These are phyloP conservation scores for Balaenoptera acutorostrata DNA, from an alignment of 2,113 vertebrate species.

Conservation along the genomic window DNA sequence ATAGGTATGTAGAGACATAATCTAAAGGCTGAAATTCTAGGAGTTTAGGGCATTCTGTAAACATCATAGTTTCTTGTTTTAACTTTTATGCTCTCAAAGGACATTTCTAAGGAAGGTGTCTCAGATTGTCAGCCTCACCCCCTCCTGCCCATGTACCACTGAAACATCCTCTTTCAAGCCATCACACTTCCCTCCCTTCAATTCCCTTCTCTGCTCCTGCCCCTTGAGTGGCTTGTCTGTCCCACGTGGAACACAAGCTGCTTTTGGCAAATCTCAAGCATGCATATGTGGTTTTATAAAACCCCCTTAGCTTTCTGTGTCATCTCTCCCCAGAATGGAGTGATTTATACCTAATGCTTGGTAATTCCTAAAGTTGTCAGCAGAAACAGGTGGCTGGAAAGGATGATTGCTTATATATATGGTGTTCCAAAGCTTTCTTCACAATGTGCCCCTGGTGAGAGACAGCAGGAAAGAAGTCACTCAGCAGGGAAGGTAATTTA, in stretches of 20 bases:
- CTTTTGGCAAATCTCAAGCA: background rate
- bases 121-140: background rate
- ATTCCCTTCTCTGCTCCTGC: background rate
- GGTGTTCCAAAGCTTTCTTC: background rate
- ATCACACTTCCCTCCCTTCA: background rate
- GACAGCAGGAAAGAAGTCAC: background rate
- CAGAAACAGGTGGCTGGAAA: background rate
- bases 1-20: background rate
- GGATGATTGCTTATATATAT: background rate
- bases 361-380: background rate
- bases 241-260: background rate
- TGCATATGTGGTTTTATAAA: background rate
- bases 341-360: background rate
- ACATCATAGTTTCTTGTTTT: background rate
- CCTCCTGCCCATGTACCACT: too few species aligned
- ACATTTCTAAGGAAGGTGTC: background rate
- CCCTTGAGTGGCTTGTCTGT: background rate
- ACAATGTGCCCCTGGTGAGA: background rate
- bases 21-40: background rate
- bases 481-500: background rate
- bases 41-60: background rate
- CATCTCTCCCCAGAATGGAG: background rate
- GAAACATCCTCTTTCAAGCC: background rate
- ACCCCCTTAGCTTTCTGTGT: background rate
- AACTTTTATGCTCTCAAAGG: background rate